These are phyloP conservation scores for Pelagia noctiluca DNA, from an alignment of 30 jellyfish, hydroid and myxozoan species.

Conservation along the genomic window DNA sequence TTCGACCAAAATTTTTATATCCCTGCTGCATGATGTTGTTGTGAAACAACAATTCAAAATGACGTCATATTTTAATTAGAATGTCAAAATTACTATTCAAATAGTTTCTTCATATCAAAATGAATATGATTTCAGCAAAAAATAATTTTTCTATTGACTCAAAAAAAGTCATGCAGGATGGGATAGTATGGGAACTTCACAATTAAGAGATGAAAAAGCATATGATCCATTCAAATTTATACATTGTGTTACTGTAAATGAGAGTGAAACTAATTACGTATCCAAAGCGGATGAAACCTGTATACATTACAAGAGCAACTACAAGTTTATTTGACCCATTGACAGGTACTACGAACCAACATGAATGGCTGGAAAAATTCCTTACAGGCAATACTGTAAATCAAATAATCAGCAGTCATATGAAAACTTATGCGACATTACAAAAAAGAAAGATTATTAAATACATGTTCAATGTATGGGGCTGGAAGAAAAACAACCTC, in stretches of 20 bases:
- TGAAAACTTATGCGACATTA: conserved; percentile 26
- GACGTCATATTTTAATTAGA: too few species aligned
- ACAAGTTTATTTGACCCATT: conserved; percentile 42
- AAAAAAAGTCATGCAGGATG: too few species aligned
- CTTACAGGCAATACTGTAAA: conserved; percentile 18
- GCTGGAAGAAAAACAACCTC: conserved; percentile 56
- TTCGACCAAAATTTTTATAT: too few species aligned
- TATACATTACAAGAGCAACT: conserved; percentile 34
- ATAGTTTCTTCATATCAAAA: too few species aligned
- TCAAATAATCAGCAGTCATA: conserved; percentile 30
- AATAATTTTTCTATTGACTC: too few species aligned
- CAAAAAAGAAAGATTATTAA: conserved; percentile 14
- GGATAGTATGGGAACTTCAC: conserved; percentile 24
- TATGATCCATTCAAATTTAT: background rate
- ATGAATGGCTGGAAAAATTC: conserved; percentile 30
- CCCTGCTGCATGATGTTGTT: too few species aligned
- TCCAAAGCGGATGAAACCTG: conserved; percentile 30
- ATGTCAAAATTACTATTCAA: too few species aligned
- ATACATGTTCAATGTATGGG: conserved; percentile 36
- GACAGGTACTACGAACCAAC: conserved; percentile 22
- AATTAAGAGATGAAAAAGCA: background rate
- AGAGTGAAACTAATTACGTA: conserved; percentile 26
- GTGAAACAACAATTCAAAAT: too few species aligned
- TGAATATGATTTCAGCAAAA: too few species aligned
- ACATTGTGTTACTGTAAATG: conserved; percentile 8